phyloP scores from a whole-genome alignment of 2,888 invertebrate genomes.

The Agrotis clavis region DNA sequence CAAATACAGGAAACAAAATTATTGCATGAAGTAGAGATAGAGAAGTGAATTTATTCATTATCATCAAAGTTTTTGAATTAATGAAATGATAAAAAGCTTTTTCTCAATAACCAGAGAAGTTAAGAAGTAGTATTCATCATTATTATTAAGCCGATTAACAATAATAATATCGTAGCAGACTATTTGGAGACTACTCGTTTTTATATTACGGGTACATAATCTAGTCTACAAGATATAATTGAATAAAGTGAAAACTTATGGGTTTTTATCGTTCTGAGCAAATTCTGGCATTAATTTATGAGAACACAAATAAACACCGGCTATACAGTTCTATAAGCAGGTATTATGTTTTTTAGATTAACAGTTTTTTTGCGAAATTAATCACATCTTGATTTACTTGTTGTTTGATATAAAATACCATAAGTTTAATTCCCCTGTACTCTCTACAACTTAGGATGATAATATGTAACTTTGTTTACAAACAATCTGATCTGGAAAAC shows the following conservation, averaged over 20 bases:
- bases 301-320: neutral
- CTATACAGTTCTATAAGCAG: neutral
- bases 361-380: neutral
- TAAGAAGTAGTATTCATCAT: neutral
- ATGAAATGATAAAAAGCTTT: neutral
- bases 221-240: neutral
- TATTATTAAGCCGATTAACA: neutral
- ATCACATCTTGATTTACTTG: neutral
- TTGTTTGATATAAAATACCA: neutral
- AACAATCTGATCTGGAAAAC: conserved; percentile 28
- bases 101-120: neutral
- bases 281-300: too few relatives aligned
- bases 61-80: neutral
- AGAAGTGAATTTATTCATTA: neutral
- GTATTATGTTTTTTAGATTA: neutral
- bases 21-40: neutral
- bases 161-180: neutral
- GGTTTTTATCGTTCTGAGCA: neutral
- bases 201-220: neutral
- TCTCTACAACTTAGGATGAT: neutral
- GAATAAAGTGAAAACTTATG: neutral
- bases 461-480: conserved; percentile 25
- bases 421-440: neutral
- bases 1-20: neutral
- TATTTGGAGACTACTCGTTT: neutral